A percentile compares a stretch with the other conserved stretches of the same genome.
Evolutionary conservation across 2,113 vertebrate genomes (phyloP).

Genomic region (Halichoeres trimaculatus): DNA sequence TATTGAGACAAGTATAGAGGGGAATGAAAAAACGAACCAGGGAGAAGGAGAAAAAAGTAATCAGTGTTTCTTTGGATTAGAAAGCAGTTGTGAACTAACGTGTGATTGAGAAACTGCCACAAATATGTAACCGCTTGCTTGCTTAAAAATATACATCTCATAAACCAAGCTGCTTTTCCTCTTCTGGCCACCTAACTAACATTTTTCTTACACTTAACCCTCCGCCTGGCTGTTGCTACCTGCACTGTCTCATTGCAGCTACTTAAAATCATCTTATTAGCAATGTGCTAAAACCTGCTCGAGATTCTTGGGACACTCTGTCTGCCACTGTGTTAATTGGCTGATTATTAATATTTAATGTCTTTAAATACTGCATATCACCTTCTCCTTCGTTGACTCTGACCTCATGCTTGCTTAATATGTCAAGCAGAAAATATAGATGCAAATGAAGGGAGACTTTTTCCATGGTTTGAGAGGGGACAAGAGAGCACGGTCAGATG

Average conservation of each 20-base stretch:
- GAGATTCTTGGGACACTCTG: constrained; percentile 67
- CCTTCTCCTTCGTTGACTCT: constrained; percentile 58
- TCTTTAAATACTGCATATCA: constrained; percentile 66
- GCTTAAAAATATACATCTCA: background rate
- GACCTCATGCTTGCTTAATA: constrained; percentile 37
- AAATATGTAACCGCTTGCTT: background rate
- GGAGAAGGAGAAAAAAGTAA: constrained; percentile 30
- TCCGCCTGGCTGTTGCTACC: constrained; percentile 27
- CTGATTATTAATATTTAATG: constrained; percentile 75
- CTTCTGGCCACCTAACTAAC: background rate
- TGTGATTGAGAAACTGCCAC: background rate
- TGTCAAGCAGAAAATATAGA: constrained; percentile 2
- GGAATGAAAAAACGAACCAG: background rate
- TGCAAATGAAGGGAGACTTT: background rate
- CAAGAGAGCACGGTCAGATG: background rate
- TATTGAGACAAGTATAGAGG: constrained; percentile 57
- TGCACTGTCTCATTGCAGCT: constrained; percentile 38
- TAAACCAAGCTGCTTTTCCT: background rate
- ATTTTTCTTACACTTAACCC: background rate
- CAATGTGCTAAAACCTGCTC: constrained; percentile 61
- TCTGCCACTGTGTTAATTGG: constrained; percentile 73
- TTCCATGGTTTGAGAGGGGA: constrained; percentile 2
- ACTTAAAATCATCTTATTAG: constrained; percentile 76
- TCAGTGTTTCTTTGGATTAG: constrained; percentile 48
- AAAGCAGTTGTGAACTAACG: constrained; percentile 1